Conservation (phyloP, 2,113 vertebrate genomes). For the Rafetus swinhoei region DNA sequence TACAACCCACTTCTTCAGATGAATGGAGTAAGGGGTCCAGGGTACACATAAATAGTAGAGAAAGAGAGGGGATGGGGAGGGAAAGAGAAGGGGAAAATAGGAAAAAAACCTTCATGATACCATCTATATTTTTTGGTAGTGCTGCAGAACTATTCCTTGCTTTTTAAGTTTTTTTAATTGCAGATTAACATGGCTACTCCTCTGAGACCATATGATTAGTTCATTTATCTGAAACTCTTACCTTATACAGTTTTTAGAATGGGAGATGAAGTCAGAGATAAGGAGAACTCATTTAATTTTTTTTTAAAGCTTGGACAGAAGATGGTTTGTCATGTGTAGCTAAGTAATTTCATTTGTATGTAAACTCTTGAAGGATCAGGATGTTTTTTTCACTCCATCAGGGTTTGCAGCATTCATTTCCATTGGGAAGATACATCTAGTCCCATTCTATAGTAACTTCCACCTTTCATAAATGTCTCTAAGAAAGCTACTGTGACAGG, state of each 20-base stretch:
- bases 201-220: background rate
- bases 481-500: too few species aligned
- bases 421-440: background rate
- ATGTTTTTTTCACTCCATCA: background rate
- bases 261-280: background rate
- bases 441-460: background rate
- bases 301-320: background rate
- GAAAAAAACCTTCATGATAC: too few species aligned
- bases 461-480: background rate
- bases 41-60: too few species aligned
- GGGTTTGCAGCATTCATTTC: background rate
- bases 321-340: background rate
- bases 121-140: too few species aligned
- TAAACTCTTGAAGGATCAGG: background rate
- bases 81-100: too few species aligned
- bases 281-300: background rate
- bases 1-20: too few species aligned
- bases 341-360: background rate
- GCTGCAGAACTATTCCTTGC: too few species aligned
- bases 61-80: too few species aligned
- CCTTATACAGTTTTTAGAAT: background rate
- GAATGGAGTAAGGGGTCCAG: too few species aligned
- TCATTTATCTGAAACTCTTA: background rate
- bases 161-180: too few species aligned
- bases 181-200: too few species aligned